phyloP scores from a whole-genome alignment of 2,888 invertebrate species.

The Buathra laborator region DNA sequence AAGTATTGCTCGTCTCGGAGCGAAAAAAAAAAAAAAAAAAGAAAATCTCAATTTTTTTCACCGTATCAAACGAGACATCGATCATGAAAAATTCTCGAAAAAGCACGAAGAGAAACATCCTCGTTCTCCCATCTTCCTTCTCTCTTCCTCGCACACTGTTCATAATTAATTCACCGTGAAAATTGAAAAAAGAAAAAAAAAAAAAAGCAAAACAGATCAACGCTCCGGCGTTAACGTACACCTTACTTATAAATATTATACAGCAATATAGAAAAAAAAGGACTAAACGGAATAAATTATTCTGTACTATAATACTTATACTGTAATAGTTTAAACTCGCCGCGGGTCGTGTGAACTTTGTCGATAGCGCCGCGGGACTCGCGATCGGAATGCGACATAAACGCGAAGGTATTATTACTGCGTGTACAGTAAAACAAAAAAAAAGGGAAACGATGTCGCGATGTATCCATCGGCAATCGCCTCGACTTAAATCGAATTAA shows the following conservation, averaged over 20 bases:
- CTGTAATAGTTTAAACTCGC: constrained; percentile 24
- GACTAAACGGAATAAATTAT: constrained; percentile 34
- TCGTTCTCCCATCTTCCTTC: constrained; percentile 53
- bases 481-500: constrained; percentile 4
- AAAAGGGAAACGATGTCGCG: neutral
- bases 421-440: neutral
- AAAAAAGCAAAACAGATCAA: constrained; percentile 15
- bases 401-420: constrained; percentile 3
- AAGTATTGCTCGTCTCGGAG: constrained; percentile 7
- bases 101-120: constrained; percentile 26
- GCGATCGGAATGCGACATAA: constrained; percentile 12
- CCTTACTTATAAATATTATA: constrained; percentile 15
- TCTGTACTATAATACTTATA: constrained; percentile 31
- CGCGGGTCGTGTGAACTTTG: constrained; percentile 47
- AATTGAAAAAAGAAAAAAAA: neutral
- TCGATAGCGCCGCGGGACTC: constrained; percentile 19
- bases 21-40: neutral
- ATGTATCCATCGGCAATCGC: constrained; percentile 16
- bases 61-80: constrained; percentile 9
- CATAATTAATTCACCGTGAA: constrained; percentile 8
- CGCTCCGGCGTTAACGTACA: constrained; percentile 14
- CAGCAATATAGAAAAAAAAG: constrained; percentile 25
- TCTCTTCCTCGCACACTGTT: constrained; percentile 42
- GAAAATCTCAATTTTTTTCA: neutral
- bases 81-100: constrained; percentile 9